phyloP scores from a whole-genome alignment of 1,140 invertebrate species.

The Drosophila lacertosa region DNA sequence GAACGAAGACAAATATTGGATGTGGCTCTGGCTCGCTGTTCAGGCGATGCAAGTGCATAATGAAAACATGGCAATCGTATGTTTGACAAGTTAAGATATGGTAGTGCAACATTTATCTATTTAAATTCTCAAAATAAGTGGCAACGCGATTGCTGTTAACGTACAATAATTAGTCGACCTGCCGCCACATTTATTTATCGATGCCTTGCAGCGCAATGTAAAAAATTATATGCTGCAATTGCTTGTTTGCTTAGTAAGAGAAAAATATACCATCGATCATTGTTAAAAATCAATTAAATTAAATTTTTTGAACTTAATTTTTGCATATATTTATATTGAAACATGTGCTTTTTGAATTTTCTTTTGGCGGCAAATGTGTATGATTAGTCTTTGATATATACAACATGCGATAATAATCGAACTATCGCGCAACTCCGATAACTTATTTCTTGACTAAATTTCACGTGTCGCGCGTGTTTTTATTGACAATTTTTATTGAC shows the following conservation, averaged over 20 bases:
- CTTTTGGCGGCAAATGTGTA: neutral
- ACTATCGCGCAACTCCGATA: slow-evolving; percentile 1
- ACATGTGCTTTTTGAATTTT: no score
- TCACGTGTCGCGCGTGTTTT: slow-evolving; percentile 52
- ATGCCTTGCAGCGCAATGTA: no score
- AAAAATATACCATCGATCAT: no score
- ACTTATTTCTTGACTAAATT: neutral
- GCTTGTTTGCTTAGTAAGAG: no score
- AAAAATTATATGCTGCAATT: no score
- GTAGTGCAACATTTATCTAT: neutral
- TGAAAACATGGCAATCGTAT: neutral
- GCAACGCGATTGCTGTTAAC: neutral
- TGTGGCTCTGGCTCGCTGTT: slow-evolving; percentile 44
- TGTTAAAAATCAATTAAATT: no score
- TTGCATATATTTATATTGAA: no score
- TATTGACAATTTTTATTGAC: slow-evolving; percentile 48
- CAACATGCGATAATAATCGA: neutral
- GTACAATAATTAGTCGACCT: slow-evolving; percentile 1
- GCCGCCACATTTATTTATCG: slow-evolving; percentile 11
- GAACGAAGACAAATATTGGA: slow-evolving; percentile 46
- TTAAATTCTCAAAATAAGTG: slow-evolving; percentile 5
- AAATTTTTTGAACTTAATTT: no score
- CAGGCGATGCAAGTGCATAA: neutral
- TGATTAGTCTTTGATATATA: neutral
- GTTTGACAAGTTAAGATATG: no score